phyloP scores from a whole-genome alignment of 2,797 vertebrate species.

The Hippoglossus hippoglossus region DNA sequence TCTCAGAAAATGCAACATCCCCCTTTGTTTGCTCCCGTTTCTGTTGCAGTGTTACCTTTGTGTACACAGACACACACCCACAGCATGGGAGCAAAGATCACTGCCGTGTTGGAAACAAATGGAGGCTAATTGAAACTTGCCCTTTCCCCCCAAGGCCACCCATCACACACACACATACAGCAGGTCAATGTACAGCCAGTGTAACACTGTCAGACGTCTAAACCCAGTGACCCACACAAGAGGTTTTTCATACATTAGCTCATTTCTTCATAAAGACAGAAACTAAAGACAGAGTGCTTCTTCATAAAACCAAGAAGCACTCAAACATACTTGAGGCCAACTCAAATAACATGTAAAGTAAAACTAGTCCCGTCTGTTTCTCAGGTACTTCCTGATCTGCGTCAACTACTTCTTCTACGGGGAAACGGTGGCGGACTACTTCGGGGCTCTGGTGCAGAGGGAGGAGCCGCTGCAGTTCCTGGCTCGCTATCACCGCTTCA shows the following conservation, averaged over 20 bases:
- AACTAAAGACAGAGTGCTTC: too few relatives aligned
- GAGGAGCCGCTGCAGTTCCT: constrained; percentile 97
- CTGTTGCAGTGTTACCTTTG: constrained; percentile 1
- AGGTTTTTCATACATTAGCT: too few relatives aligned
- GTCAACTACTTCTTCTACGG: constrained; percentile 99
- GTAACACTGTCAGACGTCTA: background rate
- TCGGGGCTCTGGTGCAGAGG: constrained; percentile 93
- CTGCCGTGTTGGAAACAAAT: constrained; percentile 75
- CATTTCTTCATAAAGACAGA: too few relatives aligned
- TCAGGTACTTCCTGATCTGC: constrained; percentile 96
- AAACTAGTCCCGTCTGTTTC: background rate
- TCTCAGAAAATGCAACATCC: background rate
- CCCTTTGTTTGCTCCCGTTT: background rate
- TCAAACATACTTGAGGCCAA: too few relatives aligned
- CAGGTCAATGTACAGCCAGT: constrained; percentile 38
- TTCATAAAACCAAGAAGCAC: too few relatives aligned
- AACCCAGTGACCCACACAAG: constrained; percentile 6
- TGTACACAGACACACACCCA: constrained; percentile 1
- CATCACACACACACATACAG: constrained; percentile 13
- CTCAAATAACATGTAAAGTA: too few relatives aligned
- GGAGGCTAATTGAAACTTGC: constrained; percentile 49
- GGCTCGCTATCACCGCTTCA: constrained; percentile 97
- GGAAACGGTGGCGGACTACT: constrained; percentile 97
- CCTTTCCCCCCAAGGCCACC: constrained; percentile 26
- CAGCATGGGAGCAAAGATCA: constrained; percentile 76